phyloP scores from a whole-genome alignment of 2,113 vertebrate species.

The Nymphicus hollandicus region DNA sequence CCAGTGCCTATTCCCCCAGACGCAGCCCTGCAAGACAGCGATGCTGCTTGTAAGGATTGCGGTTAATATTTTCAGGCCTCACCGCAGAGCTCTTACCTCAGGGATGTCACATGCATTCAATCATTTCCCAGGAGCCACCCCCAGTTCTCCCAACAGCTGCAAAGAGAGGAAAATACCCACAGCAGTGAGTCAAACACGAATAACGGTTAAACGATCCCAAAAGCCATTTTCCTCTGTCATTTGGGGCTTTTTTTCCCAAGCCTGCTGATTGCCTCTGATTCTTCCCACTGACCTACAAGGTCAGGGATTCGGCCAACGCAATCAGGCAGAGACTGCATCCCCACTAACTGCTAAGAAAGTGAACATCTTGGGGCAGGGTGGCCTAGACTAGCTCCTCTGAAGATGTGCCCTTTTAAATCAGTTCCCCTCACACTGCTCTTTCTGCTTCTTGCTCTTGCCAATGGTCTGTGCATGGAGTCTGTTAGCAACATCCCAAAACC shows the following conservation, averaged over 20 bases:
- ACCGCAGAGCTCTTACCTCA: neutral
- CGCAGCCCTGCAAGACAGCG: neutral
- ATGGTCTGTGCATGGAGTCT: too few relatives aligned
- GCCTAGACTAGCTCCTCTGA: neutral
- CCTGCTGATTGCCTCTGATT: constrained; percentile 2
- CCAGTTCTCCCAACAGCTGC: constrained; percentile 63
- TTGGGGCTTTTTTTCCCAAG: constrained; percentile 15
- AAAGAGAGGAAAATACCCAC: constrained; percentile 11
- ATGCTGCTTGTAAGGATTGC: neutral
- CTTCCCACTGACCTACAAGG: constrained; percentile 1
- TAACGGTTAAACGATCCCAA: neutral
- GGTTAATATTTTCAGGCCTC: neutral
- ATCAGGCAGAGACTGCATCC: neutral
- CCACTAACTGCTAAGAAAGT: neutral
- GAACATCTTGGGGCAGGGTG: neutral
- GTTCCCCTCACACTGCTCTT: neutral
- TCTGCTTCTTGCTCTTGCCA: neutral
- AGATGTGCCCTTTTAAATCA: neutral
- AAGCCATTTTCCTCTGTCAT: neutral
- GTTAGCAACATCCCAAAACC: neutral
- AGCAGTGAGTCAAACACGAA: constrained; percentile 30
- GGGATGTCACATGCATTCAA: constrained; percentile 26
- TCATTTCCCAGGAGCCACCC: constrained; percentile 51
- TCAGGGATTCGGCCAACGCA: neutral
- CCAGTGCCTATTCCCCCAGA: neutral